Evolutionary conservation across 2,113 vertebrate genomes (phyloP), one percentile per base, ranked within the genome.

Genomic region (Rhegmatorhina hoffmannsi): DNA sequence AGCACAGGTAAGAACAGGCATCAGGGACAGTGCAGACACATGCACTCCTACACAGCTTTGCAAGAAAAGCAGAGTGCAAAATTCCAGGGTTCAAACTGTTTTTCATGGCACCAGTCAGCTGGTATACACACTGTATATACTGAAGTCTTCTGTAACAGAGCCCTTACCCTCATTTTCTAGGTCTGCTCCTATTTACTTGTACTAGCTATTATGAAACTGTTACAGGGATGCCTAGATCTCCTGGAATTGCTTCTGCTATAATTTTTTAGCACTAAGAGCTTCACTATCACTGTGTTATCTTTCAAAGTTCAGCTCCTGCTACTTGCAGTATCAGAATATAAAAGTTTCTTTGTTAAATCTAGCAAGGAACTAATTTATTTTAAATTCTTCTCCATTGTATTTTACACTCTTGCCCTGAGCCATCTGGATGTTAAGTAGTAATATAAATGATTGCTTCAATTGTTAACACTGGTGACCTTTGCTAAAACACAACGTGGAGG

Each of bases 371-470:
- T 69, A 59, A 69, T 85, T 84, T 74, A 33, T 87, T 90, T 87
- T 69, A 10, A 80, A 74, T 56, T 46, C 2, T 69, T 90, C 72
- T 74, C 24, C 34, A 5, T 44, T 92, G 44, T 78, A 63, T 87
- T 89, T 95, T 64, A 49, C 40, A 67, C 18, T 64, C 29, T 34
- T 84, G 36, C 69, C 56, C 74, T 75, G 40, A 94, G 64, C 38
- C 11, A 11, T 63, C 40, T 64, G 53, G 60, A 68, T 75, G 69
- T 82, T 66, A 84, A 81, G 47, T 33, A 91, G 69, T 26, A 72
- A 79, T 81, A 78, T 29, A 94, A 95, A 79, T 58, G 17, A 89
- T 72, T 87, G 17, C 26, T 92, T 90, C 33, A 81, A 63, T 81
- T 90, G 90, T 86, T 93, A 84, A 76, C 86, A 80, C 26, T 50